phyloP scores from a whole-genome alignment of 2,888 invertebrate species.

The Cheilosia urbana region DNA sequence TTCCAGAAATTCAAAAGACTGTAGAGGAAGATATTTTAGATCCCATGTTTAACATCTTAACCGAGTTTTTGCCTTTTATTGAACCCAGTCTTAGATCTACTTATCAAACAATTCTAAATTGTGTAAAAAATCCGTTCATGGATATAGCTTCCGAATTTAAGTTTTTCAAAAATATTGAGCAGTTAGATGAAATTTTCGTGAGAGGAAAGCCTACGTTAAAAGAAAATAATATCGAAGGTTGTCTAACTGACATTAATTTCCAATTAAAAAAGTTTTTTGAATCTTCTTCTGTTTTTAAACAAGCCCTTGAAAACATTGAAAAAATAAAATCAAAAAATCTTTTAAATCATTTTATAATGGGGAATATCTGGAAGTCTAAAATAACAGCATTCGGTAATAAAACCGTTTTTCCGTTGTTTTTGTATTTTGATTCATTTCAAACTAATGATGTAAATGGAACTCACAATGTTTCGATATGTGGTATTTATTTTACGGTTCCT shows the following conservation, averaged over 20 bases:
- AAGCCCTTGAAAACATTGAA: constrained; percentile 57
- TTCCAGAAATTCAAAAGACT: constrained; percentile 27
- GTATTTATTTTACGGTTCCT: constrained; percentile 69
- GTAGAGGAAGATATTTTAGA: constrained; percentile 10
- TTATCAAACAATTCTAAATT: constrained; percentile 38
- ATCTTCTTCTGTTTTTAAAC: constrained; percentile 44
- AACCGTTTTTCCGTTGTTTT: constrained; percentile 48
- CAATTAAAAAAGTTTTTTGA: constrained; percentile 43
- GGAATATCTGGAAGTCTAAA: constrained; percentile 58
- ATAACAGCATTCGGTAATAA: constrained; percentile 7
- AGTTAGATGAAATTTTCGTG: constrained; percentile 65
- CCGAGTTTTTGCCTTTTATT: constrained; percentile 41
- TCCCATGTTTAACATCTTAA: constrained; percentile 20
- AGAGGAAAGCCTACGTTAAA: constrained; percentile 56
- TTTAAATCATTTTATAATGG: constrained; percentile 61
- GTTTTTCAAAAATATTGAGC: constrained; percentile 27
- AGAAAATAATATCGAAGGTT: constrained; percentile 53
- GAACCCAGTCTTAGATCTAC: constrained; percentile 30
- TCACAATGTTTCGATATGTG: constrained; percentile 58
- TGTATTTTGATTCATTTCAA: constrained; percentile 70
- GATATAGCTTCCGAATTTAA: constrained; percentile 24
- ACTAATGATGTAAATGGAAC: constrained; percentile 60
- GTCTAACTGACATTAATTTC: constrained; percentile 55
- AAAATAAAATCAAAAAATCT: constrained; percentile 44
- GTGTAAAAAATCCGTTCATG: constrained; percentile 30